phyloP scores from a whole-genome alignment of 2,888 invertebrate genomes.

The Coelinius sp. region DNA sequence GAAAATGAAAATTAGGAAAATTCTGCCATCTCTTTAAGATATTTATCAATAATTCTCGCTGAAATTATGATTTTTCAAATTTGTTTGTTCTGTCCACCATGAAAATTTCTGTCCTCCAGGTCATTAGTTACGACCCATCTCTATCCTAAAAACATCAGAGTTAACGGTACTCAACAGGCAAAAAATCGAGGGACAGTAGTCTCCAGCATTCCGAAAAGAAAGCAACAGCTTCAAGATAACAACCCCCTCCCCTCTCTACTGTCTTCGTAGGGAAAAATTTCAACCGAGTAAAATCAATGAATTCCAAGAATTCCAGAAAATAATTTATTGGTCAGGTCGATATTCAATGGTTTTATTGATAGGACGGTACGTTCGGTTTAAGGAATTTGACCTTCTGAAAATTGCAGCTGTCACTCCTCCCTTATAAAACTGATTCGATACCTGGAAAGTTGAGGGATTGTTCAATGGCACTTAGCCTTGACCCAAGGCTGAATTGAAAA shows the following conservation, averaged over 20 bases:
- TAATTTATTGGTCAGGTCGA: constrained; percentile 18
- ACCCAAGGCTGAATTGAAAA: constrained; percentile 18
- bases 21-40: too few species aligned
- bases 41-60: too few species aligned
- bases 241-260: not conserved
- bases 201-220: too few species aligned
- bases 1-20: too few species aligned
- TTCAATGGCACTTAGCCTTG: not conserved
- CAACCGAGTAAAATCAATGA: not conserved
- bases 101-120: not conserved
- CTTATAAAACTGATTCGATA: constrained; percentile 32
- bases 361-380: constrained; percentile 7
- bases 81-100: not conserved
- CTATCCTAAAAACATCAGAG: not conserved
- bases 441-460: not conserved
- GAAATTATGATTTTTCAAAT: not conserved
- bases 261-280: not conserved
- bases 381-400: constrained; percentile 16
- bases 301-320: not conserved
- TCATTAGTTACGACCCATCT: not conserved
- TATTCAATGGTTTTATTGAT: constrained; percentile 42
- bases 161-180: not conserved
- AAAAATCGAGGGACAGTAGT: too few species aligned
- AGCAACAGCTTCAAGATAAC: too few species aligned
- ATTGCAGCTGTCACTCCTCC: constrained; percentile 21